These are phyloP conservation scores for Drosophila sturtevanti DNA, from an alignment of 1,140 invertebrate species.

Conservation along the genomic window DNA sequence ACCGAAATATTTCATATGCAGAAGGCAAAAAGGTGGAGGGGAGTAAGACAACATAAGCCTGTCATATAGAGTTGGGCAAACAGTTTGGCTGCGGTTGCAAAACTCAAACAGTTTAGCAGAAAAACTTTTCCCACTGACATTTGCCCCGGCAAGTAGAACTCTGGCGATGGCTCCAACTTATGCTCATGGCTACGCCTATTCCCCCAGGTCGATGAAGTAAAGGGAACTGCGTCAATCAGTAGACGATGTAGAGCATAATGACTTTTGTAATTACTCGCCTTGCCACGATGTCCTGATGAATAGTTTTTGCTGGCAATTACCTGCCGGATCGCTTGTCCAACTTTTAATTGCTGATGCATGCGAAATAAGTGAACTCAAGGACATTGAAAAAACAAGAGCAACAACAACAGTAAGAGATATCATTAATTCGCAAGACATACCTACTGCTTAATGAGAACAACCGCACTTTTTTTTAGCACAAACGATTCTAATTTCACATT, in stretches of 20 bases:
- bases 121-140: constrained; percentile 62
- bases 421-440: background rate
- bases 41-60: constrained; percentile 20
- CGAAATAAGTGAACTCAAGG: constrained; percentile 24
- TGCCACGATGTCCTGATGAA: constrained; percentile 31
- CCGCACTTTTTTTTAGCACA: constrained; percentile 24
- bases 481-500: constrained; percentile 57
- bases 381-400: background rate
- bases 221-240: constrained; percentile 26
- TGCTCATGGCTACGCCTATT: constrained; percentile 7
- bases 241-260: constrained; percentile 51
- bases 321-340: constrained; percentile 66
- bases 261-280: constrained; percentile 67
- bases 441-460: constrained; percentile 4
- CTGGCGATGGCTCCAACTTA: background rate
- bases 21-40: constrained; percentile 1
- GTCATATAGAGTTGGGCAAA: constrained; percentile 64
- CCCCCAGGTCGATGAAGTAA: constrained; percentile 2
- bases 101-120: constrained; percentile 61
- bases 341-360: constrained; percentile 74
- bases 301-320: constrained; percentile 53
- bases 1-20: constrained; percentile 3
- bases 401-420: background rate
- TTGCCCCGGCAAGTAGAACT: constrained; percentile 24
- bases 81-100: constrained; percentile 63